Percentiles rank a stretch among this genome's conserved stretches.
Evolutionary conservation across 2,113 vertebrate species (phyloP).

Genomic region (Rhinolophus ferrumequinum): DNA sequence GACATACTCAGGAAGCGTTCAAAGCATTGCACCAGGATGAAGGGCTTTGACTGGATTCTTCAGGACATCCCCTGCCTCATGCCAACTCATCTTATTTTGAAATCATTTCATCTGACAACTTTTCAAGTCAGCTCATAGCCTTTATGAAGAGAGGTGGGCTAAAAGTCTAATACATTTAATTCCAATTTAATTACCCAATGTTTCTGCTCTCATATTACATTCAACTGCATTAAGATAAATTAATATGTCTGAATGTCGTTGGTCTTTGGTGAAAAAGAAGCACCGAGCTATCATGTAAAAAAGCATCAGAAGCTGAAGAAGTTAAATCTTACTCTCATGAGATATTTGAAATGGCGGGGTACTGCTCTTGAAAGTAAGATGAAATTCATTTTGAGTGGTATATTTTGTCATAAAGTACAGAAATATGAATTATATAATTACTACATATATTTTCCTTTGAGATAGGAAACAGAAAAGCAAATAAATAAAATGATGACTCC

Average conservation of each 20-base stretch:
- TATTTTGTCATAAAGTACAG: not conserved
- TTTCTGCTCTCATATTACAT: not conserved
- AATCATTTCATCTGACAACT: not conserved
- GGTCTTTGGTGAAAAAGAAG: not conserved
- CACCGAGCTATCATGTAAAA: conserved; percentile 10
- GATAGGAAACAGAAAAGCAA: not conserved
- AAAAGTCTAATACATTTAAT: not conserved
- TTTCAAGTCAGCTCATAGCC: not conserved
- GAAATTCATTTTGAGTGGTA: not conserved
- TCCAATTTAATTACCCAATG: conserved; percentile 46
- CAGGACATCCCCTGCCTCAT: not conserved
- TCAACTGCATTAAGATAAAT: not conserved
- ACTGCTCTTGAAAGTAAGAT: not conserved
- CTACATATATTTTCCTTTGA: not conserved
- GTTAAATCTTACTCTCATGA: not conserved
- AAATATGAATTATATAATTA: not conserved
- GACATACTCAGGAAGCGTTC: conserved; percentile 76
- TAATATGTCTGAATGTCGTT: conserved; percentile 14
- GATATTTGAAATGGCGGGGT: not conserved
- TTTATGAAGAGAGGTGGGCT: not conserved
- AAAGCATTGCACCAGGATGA: conserved; percentile 63
- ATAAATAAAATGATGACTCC: not conserved
- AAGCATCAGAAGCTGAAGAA: not conserved
- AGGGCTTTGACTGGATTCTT: conserved; percentile 20
- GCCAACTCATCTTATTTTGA: not conserved